A percentile compares a stretch with the other conserved stretches of the same genome.
Conservation (phyloP, 2,888 invertebrate species). For the Heliconius sara region DNA sequence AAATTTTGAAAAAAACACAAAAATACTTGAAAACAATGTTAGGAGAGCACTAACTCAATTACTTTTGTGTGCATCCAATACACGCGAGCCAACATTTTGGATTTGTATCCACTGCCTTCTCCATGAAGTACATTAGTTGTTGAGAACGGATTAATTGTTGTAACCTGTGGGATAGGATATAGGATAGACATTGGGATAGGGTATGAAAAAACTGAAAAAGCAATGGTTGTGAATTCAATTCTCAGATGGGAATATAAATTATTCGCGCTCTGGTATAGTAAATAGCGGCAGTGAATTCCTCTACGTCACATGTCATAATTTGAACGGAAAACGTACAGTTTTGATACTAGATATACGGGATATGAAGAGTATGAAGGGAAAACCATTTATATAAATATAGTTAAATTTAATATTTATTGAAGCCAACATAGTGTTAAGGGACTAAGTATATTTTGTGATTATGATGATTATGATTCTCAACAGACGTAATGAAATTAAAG, state of each 20-base stretch:
- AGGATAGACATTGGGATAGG: not conserved
- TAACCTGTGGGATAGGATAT: slow-evolving; percentile 39
- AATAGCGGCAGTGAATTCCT: not conserved
- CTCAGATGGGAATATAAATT: no score
- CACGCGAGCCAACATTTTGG: slow-evolving; percentile 54
- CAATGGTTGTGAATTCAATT: no score
- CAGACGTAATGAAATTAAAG: no score
- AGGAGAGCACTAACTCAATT: slow-evolving; percentile 62
- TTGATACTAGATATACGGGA: no score
- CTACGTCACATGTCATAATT: not conserved
- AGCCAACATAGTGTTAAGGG: no score
- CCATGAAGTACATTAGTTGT: slow-evolving; percentile 7
- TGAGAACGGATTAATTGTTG: slow-evolving; percentile 38
- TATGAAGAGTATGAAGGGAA: no score
- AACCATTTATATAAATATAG: no score
- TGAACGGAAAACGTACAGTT: no score
- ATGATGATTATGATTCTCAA: no score
- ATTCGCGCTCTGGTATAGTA: not conserved
- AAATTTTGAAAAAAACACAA: not conserved
- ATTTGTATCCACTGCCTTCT: slow-evolving; percentile 19
- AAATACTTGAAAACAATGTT: not conserved
- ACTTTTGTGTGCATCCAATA: slow-evolving; percentile 57
- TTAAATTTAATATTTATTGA: no score
- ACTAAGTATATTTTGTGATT: no score
- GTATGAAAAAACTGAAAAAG: not conserved